These are phyloP conservation scores for Fregata magnificens DNA, from an alignment of 2,113 vertebrate genomes.

Conservation along the genomic window DNA sequence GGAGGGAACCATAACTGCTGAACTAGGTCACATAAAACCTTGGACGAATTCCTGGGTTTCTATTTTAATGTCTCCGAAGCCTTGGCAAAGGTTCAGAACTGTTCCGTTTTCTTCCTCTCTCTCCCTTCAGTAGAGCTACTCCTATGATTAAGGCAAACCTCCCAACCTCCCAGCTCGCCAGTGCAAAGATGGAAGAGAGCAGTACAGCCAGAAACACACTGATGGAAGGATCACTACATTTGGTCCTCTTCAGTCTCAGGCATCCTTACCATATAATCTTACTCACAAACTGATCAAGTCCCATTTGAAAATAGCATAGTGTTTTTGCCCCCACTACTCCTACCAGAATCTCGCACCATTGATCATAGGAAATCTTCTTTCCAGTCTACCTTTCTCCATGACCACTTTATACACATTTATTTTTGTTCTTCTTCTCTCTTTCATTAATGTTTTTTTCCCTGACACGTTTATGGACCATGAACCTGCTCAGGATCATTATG, in stretches of 20 bases:
- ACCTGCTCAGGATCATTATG: not conserved
- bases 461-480: not conserved
- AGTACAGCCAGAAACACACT: not conserved
- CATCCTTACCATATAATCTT: not conserved
- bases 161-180: not conserved
- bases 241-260: not conserved
- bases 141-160: constrained; percentile 25
- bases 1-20: constrained; percentile 40
- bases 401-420: not conserved
- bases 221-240: not conserved
- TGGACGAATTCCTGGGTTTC: constrained; percentile 56
- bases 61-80: constrained; percentile 56
- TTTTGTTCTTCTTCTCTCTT: not conserved
- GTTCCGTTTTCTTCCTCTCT: constrained; percentile 51
- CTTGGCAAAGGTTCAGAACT: constrained; percentile 44
- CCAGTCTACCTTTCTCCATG: not conserved
- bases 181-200: not conserved
- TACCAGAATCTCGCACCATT: not conserved
- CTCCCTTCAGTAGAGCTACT: not conserved
- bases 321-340: not conserved
- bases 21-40: constrained; percentile 61
- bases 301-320: not conserved
- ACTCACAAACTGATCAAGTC: not conserved
- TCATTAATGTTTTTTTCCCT: not conserved
- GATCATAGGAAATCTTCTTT: not conserved